phyloP scores from a whole-genome alignment of 1,140 invertebrate genomes.

The Dendroctonus ponderosae region DNA sequence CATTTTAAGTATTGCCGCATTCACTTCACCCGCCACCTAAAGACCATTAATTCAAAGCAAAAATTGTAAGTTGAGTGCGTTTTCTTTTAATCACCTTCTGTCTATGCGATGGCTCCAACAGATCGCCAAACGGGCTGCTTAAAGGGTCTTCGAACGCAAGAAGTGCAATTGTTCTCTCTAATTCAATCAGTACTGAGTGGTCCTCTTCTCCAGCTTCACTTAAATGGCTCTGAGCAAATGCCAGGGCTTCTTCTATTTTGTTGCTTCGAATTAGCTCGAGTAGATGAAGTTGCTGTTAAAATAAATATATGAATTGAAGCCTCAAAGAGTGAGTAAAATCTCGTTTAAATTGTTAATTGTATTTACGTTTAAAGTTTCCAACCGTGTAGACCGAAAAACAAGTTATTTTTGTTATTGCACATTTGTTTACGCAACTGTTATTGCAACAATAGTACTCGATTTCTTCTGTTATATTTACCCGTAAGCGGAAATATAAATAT shows the following conservation, averaged over 20 bases:
- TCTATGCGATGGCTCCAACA: conserved; percentile 87
- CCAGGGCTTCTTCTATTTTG: conserved; percentile 91
- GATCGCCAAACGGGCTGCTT: conserved; percentile 90
- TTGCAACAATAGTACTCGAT: no score
- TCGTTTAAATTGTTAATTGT: neutral
- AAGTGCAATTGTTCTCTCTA: conserved; percentile 87
- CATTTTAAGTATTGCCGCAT: conserved; percentile 91
- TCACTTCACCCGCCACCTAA: conserved; percentile 94
- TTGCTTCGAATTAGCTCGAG: conserved; percentile 89
- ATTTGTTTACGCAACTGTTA: no score
- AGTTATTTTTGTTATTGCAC: no score
- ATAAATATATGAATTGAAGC: conserved; percentile 24
- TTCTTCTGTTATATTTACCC: conserved; percentile 56
- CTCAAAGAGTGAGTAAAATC: neutral
- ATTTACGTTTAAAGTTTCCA: neutral
- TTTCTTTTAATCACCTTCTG: conserved; percentile 72
- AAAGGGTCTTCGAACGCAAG: conserved; percentile 96
- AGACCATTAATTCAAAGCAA: conserved; percentile 36
- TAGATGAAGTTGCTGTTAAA: conserved; percentile 83
- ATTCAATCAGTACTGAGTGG: conserved; percentile 70
- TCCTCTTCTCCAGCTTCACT: conserved; percentile 90
- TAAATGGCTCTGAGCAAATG: conserved; percentile 92
- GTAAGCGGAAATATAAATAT: conserved; percentile 94
- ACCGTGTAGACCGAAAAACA: no score
- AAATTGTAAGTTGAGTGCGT: neutral